phyloP scores from a whole-genome alignment of 2,888 invertebrate genomes.

The Torymus auratus region DNA sequence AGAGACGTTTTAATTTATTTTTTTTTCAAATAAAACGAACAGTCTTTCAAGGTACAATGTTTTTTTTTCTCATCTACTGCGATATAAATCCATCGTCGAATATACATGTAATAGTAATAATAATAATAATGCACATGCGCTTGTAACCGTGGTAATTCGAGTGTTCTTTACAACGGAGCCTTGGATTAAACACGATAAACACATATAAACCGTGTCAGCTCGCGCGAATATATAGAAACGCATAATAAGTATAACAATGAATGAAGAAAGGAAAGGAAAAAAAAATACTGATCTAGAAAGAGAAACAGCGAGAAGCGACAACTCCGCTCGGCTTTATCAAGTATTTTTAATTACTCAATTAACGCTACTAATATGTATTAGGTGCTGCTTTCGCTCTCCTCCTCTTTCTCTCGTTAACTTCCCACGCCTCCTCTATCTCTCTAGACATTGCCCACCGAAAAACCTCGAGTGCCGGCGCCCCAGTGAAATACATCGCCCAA shows the following conservation, averaged over 20 bases:
- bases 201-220: no score
- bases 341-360: conserved; percentile 9
- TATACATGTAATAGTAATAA: neutral
- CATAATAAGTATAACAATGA: neutral
- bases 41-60: conserved; percentile 56
- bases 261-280: conserved; percentile 2
- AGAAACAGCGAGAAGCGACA: conserved; percentile 28
- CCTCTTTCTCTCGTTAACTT: neutral
- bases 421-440: no score
- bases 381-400: conserved; percentile 4
- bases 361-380: conserved; percentile 32
- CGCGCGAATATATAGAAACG: neutral
- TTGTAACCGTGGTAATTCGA: conserved; percentile 3
- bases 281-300: conserved; percentile 44
- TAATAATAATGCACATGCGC: conserved; percentile 20
- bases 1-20: conserved; percentile 22
- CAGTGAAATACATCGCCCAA: neutral
- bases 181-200: no score
- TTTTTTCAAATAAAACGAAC: conserved; percentile 53
- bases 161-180: neutral
- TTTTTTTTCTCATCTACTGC: conserved; percentile 11
- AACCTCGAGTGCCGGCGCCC: neutral
- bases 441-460: no score
- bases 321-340: conserved; percentile 17
- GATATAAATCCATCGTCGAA: conserved; percentile 11